Evolutionary conservation across 2,888 invertebrate species (phyloP).

Genomic region (Lamellibrachia columna): DNA sequence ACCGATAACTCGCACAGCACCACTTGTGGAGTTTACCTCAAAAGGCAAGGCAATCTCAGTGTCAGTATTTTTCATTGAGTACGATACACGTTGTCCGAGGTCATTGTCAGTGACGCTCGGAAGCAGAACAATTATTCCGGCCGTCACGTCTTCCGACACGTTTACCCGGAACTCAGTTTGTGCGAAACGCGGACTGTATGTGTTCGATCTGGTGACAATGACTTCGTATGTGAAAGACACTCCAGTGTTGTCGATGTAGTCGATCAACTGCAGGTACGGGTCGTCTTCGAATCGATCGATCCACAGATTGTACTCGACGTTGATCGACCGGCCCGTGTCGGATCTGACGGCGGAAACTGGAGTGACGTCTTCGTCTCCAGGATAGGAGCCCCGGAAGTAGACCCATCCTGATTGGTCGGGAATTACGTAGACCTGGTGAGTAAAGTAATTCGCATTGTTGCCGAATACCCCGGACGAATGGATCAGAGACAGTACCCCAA

Average conservation of each 20-base stretch:
- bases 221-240: slow-evolving; percentile 26
- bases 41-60: slow-evolving; percentile 27
- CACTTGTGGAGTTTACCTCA: slow-evolving; percentile 22
- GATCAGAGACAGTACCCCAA: no score
- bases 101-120: slow-evolving; percentile 23
- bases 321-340: slow-evolving; percentile 14
- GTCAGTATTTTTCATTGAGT: background rate
- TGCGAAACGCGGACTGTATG: slow-evolving; percentile 21
- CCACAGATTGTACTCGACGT: slow-evolving; percentile 31
- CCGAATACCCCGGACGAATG: no score
- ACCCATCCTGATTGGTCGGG: slow-evolving; percentile 28
- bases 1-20: slow-evolving; percentile 17
- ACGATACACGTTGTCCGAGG: slow-evolving; percentile 13
- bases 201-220: slow-evolving; percentile 1
- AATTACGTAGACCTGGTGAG: background rate
- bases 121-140: background rate
- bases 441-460: background rate
- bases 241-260: slow-evolving; percentile 24
- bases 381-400: slow-evolving; percentile 26
- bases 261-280: slow-evolving; percentile 29
- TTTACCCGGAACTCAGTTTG: slow-evolving; percentile 19
- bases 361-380: slow-evolving; percentile 8
- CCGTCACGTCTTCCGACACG: slow-evolving; percentile 24
- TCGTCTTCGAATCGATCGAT: slow-evolving; percentile 26
- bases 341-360: slow-evolving; percentile 24